phyloP scores from a whole-genome alignment of 1,140 invertebrate species.

The Drosophila tani region DNA sequence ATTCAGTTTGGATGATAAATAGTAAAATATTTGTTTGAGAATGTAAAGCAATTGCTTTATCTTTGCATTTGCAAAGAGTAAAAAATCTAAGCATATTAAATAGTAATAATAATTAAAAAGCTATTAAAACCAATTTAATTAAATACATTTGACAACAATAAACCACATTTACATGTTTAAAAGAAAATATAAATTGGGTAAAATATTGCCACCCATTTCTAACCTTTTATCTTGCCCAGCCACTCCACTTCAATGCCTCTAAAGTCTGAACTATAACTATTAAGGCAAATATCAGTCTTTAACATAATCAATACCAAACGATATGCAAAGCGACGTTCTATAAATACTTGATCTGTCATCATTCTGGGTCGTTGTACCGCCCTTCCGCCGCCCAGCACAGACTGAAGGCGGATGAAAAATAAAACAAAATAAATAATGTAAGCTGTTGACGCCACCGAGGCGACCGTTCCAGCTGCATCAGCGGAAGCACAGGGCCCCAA shows the following conservation, averaged over 20 bases:
- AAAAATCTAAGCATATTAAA: too few species aligned
- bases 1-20: too few species aligned
- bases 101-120: too few species aligned
- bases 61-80: too few species aligned
- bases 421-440: slow-evolving; percentile 62
- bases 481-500: background rate
- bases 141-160: too few species aligned
- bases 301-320: slow-evolving; percentile 34
- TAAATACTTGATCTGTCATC: slow-evolving; percentile 55
- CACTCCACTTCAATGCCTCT: background rate
- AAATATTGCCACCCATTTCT: too few species aligned
- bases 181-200: too few species aligned
- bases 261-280: slow-evolving; percentile 19
- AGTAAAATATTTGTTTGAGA: too few species aligned
- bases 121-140: too few species aligned
- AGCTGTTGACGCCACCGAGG: slow-evolving; percentile 46
- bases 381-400: background rate
- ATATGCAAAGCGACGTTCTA: slow-evolving; percentile 35
- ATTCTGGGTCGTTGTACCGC: slow-evolving; percentile 32
- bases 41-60: too few species aligned
- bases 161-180: too few species aligned
- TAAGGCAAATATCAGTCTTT: slow-evolving; percentile 7
- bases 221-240: background rate
- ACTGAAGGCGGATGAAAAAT: slow-evolving; percentile 28
- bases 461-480: slow-evolving; percentile 33